Evolutionary conservation across 2,888 invertebrate genomes (phyloP).

Genomic region (Nomada ferruginata): DNA sequence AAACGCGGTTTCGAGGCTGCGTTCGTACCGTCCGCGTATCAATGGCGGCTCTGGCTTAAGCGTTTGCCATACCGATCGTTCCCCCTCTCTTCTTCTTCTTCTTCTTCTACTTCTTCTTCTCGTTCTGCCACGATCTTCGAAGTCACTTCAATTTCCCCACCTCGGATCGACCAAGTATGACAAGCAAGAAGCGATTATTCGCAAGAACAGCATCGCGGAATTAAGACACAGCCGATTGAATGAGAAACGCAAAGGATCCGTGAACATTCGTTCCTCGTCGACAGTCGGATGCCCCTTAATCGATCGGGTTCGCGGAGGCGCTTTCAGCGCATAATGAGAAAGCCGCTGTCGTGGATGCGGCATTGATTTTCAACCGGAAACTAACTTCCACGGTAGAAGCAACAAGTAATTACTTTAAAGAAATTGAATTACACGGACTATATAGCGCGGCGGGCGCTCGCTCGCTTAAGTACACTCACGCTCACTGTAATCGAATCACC

Average conservation of each 20-base stretch:
- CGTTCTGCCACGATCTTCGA: constrained; percentile 13
- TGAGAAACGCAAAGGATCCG: constrained; percentile 1
- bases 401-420: constrained; percentile 72
- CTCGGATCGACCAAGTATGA: neutral
- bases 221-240: neutral
- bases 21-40: constrained; percentile 73
- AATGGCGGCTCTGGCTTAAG: constrained; percentile 76
- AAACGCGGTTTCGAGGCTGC: constrained; percentile 19
- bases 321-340: constrained; percentile 58
- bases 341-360: constrained; percentile 45
- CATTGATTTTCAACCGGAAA: constrained; percentile 66
- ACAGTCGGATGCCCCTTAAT: constrained; percentile 36
- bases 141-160: neutral
- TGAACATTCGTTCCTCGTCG: neutral
- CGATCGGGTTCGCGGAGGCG: constrained; percentile 54
- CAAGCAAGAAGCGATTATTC: constrained; percentile 4
- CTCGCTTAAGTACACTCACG: constrained; percentile 61
- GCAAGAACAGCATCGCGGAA: neutral
- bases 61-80: constrained; percentile 73
- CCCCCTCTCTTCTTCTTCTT: constrained; percentile 28
- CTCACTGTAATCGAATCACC: constrained; percentile 67
- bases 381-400: constrained; percentile 67
- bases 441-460: constrained; percentile 32
- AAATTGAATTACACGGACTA: constrained; percentile 66
- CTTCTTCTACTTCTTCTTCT: neutral